Conservation (phyloP, 2,888 invertebrate species). For the Leucophenga montana region DNA sequence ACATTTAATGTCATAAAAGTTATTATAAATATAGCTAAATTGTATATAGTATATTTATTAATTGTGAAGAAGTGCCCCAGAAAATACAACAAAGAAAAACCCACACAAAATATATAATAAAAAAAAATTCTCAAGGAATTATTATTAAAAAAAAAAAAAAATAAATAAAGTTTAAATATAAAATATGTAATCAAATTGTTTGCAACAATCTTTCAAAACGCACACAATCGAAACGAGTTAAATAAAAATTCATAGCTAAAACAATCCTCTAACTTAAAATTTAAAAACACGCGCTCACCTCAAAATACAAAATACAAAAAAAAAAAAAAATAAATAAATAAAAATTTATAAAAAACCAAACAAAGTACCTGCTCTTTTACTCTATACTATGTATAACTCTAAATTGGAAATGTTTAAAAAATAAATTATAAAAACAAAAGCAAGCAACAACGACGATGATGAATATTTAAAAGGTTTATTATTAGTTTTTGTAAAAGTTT, state of each 20-base stretch:
- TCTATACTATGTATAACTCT: neutral
- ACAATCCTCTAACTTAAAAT: slow-evolving; percentile 27
- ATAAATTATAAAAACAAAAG: slow-evolving; percentile 23
- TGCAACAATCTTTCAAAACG: slow-evolving; percentile 20
- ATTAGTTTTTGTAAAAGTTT: slow-evolving; percentile 10
- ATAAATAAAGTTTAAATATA: slow-evolving; percentile 27
- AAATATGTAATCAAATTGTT: slow-evolving; percentile 33
- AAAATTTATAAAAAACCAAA: slow-evolving; percentile 29
- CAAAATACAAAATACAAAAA: slow-evolving; percentile 63
- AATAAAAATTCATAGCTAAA: slow-evolving; percentile 15
- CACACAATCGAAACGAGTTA: slow-evolving; percentile 27
- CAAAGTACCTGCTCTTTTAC: neutral
- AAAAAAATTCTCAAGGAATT: slow-evolving; percentile 19
- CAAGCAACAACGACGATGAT: slow-evolving; percentile 12
- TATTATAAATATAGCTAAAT: slow-evolving; percentile 30
- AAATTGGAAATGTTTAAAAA: neutral
- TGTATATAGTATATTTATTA: no score
- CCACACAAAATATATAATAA: slow-evolving; percentile 4
- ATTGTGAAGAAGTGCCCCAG: no score
- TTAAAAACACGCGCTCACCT: slow-evolving; percentile 48
- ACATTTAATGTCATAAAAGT: no score
- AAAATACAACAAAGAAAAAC: no score
- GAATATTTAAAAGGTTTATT: neutral
- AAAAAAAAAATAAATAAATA: no score
- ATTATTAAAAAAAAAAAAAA: slow-evolving; percentile 32